Evolutionary conservation across 2,113 vertebrate species (phyloP).

Genomic region (Hyla sarda): DNA sequence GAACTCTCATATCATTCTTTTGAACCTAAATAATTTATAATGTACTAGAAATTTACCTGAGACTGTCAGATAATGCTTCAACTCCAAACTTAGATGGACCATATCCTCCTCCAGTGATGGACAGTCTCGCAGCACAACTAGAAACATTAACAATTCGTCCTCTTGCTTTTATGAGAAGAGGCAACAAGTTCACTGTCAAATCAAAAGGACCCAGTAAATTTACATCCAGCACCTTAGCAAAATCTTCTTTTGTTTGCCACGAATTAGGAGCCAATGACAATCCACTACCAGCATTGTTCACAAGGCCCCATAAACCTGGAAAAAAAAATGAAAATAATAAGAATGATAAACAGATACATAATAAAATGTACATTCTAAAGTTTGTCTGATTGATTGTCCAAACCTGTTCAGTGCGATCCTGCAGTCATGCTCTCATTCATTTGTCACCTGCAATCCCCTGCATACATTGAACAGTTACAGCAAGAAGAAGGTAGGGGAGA

Average conservation of each 20-base stretch:
- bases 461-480: too few species aligned
- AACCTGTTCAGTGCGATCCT: too few species aligned
- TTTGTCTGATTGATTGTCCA: too few species aligned
- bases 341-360: neutral
- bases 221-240: constrained; percentile 73
- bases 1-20: too few species aligned
- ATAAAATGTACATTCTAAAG: neutral
- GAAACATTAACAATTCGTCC: constrained; percentile 69
- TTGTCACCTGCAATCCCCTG: too few species aligned
- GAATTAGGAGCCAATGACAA: constrained; percentile 56
- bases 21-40: neutral
- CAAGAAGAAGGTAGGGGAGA: too few species aligned
- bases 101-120: constrained; percentile 65
- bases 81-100: constrained; percentile 69
- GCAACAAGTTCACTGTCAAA: constrained; percentile 68
- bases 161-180: constrained; percentile 67
- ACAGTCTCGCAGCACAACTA: constrained; percentile 66
- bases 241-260: constrained; percentile 80
- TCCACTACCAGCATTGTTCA: constrained; percentile 66
- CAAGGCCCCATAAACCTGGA: constrained; percentile 72
- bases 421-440: too few species aligned
- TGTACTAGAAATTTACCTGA: constrained; percentile 62
- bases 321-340: too few species aligned
- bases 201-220: constrained; percentile 68
- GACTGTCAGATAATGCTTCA: constrained; percentile 71